Conservation (phyloP, 1,140 invertebrate genomes). For the Stegodyphus mimosarum region DNA sequence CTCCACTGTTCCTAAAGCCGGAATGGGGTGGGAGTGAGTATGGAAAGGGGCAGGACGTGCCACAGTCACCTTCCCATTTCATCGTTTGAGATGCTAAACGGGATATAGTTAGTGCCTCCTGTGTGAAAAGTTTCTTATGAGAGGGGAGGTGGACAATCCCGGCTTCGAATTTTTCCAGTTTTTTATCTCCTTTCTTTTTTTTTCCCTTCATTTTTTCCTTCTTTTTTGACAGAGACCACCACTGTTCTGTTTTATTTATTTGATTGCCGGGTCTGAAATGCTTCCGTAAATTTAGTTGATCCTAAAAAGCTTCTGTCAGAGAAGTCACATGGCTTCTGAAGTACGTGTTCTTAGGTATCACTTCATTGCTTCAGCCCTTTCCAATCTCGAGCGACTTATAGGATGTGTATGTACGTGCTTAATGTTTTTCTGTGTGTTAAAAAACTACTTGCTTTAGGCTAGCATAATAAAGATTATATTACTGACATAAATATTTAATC, state of each 20-base stretch:
- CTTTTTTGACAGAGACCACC: slow-evolving; percentile 43
- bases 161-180: slow-evolving; percentile 4
- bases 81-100: slow-evolving; percentile 61
- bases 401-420: too few species aligned
- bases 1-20: slow-evolving; percentile 43
- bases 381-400: too few species aligned
- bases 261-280: not conserved
- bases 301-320: too few species aligned
- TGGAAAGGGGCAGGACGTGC: slow-evolving; percentile 6
- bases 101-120: slow-evolving; percentile 56
- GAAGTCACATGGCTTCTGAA: too few species aligned
- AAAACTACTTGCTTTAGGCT: too few species aligned
- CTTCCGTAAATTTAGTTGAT: too few species aligned
- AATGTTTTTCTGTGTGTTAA: too few species aligned
- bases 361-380: too few species aligned
- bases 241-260: slow-evolving; percentile 32
- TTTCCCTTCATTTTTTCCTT: not conserved
- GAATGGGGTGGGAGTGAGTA: not conserved
- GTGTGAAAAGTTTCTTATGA: slow-evolving; percentile 53
- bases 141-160: slow-evolving; percentile 27
- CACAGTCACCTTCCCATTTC: slow-evolving; percentile 58
- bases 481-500: too few species aligned
- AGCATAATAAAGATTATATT: too few species aligned
- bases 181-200: slow-evolving; percentile 9
- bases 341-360: not conserved